Base-by-base conservation (phyloP, 2,888 invertebrate species). In the Drosophila paramelanica region DNA sequence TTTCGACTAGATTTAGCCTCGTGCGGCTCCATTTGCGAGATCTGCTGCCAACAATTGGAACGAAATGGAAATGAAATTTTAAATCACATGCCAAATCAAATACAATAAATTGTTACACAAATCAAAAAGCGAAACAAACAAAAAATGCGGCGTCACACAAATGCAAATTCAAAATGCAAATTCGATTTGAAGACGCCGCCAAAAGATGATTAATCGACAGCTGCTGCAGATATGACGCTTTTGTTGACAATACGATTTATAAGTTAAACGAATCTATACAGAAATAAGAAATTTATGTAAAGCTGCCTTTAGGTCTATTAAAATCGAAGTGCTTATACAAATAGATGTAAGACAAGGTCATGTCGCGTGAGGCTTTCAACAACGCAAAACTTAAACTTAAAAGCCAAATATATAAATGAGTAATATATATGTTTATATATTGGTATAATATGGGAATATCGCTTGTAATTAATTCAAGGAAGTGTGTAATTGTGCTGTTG, bases 391-490 rank as follows among this genome's bases (percentile, higher is more conserved):
- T 17, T 17, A 17, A 38, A 47, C n/a, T 8, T n/a, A 56, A 10
- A 45, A 36, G 38, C n/a, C 49, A 77, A 55, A 61, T 45, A 17
- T 31, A 36, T 45, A 45, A 55, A 17, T 45, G 36, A 25, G n/a
- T 31, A 10, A 43, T 39, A 42, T 58, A 31, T 25, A 42, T 17
- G 17, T 52, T 6, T n/a, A 43, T 20, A 55, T 27, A 33, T 50
- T 38, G 10, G 5, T 36, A 36, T 33, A 27, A 33, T 27, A 11
- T 20, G 11, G 14, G 39, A 50, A 31, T 47, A 31, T 23, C 51
- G 60, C 60, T 47, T 73, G 62, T 79, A 77, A 80, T 78, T 89
- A 83, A 79, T 78, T 81, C 81, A 79, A 88, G 90, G 88, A 90
- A 88, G 88, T 78, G 64, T 69, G 56, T 85, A 84, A 80, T 85